Conservation (phyloP, 2,113 vertebrate species). For the Zeus faber region DNA sequence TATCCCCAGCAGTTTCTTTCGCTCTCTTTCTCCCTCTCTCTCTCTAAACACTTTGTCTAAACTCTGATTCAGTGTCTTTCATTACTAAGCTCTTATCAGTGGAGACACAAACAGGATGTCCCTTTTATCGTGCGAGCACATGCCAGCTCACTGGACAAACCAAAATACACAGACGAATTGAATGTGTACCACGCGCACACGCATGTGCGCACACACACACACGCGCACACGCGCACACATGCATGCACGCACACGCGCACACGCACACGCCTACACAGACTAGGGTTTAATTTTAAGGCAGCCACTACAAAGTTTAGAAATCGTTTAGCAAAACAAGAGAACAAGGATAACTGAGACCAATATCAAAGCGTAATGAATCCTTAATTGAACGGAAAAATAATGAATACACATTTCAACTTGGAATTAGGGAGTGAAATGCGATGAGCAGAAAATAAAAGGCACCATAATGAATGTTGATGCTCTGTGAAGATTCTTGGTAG, state of each 20-base stretch:
- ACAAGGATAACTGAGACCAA: no score
- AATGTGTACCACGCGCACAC: background rate
- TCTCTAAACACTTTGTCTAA: background rate
- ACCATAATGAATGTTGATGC: no score
- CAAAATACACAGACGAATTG: conserved; percentile 20
- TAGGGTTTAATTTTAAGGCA: no score
- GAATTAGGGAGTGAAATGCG: no score
- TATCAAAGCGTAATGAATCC: no score
- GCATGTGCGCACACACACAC: background rate
- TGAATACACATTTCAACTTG: no score
- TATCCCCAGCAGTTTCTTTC: conserved; percentile 7
- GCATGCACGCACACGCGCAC: background rate
- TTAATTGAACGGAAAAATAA: no score
- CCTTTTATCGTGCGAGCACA: conserved; percentile 39
- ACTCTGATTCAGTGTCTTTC: conserved; percentile 40
- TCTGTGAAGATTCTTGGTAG: no score
- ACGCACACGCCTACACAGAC: no score
- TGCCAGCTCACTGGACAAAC: conserved; percentile 23
- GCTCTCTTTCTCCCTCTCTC: conserved; percentile 22
- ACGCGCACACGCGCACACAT: background rate
- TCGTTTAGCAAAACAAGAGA: no score
- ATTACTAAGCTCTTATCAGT: conserved; percentile 55
- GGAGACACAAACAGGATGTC: conserved; percentile 71
- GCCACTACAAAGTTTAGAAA: no score
- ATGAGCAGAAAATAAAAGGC: no score